Base-by-base conservation (phyloP, 2,888 invertebrate genomes). In the Rhamnusium bicolor region DNA sequence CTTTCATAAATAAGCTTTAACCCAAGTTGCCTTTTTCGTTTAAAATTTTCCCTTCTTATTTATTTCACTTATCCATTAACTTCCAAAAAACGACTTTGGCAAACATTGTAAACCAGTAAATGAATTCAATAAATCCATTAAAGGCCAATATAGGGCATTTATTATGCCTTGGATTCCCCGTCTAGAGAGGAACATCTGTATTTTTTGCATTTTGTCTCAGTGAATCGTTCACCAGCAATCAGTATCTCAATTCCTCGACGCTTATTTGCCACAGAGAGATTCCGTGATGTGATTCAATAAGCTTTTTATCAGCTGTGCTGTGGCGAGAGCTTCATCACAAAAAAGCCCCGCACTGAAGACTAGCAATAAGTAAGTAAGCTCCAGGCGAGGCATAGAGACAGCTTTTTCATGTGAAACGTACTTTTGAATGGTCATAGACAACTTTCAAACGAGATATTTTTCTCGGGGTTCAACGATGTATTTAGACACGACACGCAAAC, bases 211-310 rank as follows among this genome's bases (percentile, higher is more conserved):
- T 27, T 51, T 18, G 16, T 65, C 65, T 19, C 65, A 51, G 21
- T 14, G 53, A 51, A 65, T 10, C 49, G 65, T 27, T 53, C 32
- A 51, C 49, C 53, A 21, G 53, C 49, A 65, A 61, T 61, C 61
- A 61, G 61, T 61, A 61, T 61, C 61, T 61, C 61, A 61, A 61
- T 61, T 61, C 61, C 46, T 6, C 40, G 46, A 46, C 46, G 16
- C 61, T 32, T 46, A 46, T 61, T 61, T 46, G 56, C 46, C 63
- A 29, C 51, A 65, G 29, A 51, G 16, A 51, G 84, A 84, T 83
- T 82, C 82, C 84, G 84, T 82, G 84, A 84, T 83, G 83, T 85
- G 84, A 85, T 85, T 85, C 85, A 84, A 84, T 85, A 83, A 84
- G 84, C 84, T 84, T 84, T 84, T 84, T 84, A 83, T 84, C 82